These are phyloP conservation scores for Amazona guildingii DNA, from an alignment of 2,113 vertebrate genomes.

Conservation along the genomic window DNA sequence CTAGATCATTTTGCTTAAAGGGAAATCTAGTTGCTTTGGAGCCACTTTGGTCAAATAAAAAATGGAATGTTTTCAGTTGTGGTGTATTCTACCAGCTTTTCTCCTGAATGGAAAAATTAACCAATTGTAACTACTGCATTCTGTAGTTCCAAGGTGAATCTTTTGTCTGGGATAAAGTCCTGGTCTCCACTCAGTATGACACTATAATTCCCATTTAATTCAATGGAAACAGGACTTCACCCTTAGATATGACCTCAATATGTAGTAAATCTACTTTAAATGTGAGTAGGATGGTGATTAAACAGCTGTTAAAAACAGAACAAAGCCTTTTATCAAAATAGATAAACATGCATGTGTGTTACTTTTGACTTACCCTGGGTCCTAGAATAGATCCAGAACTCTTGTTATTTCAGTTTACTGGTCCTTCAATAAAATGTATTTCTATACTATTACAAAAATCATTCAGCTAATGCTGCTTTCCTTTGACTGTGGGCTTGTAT, in stretches of 20 bases:
- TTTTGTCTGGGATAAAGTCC: slow-evolving; percentile 3
- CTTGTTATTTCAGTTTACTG: background rate
- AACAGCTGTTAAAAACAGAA: background rate
- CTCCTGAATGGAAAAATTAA: background rate
- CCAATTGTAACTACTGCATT: background rate
- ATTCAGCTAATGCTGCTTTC: background rate
- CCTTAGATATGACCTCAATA: background rate
- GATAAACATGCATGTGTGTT: background rate
- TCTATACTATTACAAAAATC: background rate
- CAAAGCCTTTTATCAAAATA: background rate
- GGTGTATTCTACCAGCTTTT: background rate
- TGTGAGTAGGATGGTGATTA: background rate
- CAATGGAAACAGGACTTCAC: background rate
- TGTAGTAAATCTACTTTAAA: background rate
- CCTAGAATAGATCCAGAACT: background rate
- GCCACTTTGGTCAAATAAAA: background rate
- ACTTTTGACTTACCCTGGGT: background rate
- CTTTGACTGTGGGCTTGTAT: background rate
- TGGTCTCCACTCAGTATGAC: background rate
- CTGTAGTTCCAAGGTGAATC: background rate
- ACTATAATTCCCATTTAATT: background rate
- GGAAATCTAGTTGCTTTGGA: background rate
- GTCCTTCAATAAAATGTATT: background rate
- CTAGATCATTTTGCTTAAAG: background rate
- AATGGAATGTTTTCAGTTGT: background rate